These are phyloP conservation scores for Vulpes lagopus DNA, from an alignment of 2,113 vertebrate species.

Conservation along the genomic window DNA sequence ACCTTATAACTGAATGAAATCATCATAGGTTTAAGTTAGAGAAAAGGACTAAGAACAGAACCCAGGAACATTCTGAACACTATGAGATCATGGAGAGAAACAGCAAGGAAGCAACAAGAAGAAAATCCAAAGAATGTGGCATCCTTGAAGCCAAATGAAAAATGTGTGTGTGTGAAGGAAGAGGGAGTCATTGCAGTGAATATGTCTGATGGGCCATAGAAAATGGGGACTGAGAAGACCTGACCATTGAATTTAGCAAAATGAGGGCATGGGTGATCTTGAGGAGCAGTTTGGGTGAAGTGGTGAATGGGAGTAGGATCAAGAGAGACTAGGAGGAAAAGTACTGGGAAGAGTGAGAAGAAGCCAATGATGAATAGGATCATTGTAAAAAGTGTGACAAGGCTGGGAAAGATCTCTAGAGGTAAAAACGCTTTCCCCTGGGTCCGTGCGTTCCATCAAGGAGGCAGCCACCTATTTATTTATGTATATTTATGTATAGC, in stretches of 20 bases:
- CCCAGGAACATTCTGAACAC: background rate
- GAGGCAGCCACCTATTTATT: background rate
- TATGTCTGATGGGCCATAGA: background rate
- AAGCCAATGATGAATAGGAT: background rate
- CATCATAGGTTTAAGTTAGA: background rate
- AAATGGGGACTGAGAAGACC: background rate
- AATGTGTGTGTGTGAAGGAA: background rate
- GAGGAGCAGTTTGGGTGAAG: background rate
- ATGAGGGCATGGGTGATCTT: background rate
- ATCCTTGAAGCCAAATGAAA: background rate
- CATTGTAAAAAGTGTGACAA: background rate
- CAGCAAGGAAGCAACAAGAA: background rate
- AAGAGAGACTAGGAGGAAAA: background rate
- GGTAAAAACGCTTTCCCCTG: background rate
- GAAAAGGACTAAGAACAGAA: background rate
- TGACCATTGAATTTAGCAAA: background rate
- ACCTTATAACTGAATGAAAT: background rate
- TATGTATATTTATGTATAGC: background rate
- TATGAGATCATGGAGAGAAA: background rate
- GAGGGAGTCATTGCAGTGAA: background rate
- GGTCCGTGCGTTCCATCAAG: background rate
- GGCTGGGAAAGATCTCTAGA: background rate
- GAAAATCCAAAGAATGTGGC: background rate
- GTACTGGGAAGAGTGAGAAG: background rate
- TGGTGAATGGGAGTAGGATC: background rate